Conservation (phyloP, 1,140 invertebrate genomes). For the Prorops nasuta region DNA sequence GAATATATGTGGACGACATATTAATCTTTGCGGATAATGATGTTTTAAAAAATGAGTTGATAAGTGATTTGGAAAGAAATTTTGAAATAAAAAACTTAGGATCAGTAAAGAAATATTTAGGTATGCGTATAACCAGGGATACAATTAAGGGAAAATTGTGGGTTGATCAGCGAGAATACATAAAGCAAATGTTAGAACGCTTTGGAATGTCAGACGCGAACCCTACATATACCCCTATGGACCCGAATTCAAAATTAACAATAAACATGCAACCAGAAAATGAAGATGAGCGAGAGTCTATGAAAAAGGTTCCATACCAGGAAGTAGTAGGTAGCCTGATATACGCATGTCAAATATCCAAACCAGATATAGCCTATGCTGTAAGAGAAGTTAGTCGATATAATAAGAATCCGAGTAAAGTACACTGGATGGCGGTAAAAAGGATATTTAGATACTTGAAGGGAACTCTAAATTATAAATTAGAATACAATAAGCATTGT, state of each 20-base stretch:
- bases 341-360: conserved; percentile 34
- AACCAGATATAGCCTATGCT: conserved; percentile 47
- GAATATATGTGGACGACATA: conserved; percentile 47
- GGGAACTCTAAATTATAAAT: conserved; percentile 30
- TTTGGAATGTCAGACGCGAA: conserved; percentile 44
- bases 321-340: conserved; percentile 41
- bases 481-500: conserved; percentile 18
- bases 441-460: conserved; percentile 45
- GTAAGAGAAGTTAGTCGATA: conserved; percentile 36
- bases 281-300: background rate
- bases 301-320: conserved; percentile 14
- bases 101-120: background rate
- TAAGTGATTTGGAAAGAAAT: background rate
- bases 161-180: conserved; percentile 24
- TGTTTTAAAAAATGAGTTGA: background rate
- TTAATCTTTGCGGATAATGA: conserved; percentile 30
- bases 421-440: conserved; percentile 42
- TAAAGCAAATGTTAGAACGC: conserved; percentile 34
- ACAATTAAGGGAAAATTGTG: background rate
- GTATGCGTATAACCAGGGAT: background rate
- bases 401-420: conserved; percentile 22
- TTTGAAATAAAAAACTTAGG: background rate
- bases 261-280: conserved; percentile 13
- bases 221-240: conserved; percentile 34
- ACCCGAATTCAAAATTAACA: conserved; percentile 30